phyloP scores from a whole-genome alignment of 1,140 invertebrate species.

The Lordiphosa clarofinis region DNA sequence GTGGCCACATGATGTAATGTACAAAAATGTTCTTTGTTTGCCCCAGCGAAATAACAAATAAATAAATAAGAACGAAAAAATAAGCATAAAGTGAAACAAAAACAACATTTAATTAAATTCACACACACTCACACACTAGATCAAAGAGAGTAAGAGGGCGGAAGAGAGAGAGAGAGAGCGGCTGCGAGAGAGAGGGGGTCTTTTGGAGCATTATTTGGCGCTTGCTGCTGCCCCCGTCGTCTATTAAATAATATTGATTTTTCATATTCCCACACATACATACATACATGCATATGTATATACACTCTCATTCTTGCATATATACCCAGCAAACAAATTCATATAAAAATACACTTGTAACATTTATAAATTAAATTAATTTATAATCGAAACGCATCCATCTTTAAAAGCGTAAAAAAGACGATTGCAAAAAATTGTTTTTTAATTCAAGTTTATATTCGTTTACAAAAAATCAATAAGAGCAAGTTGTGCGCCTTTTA shows the following conservation, averaged over 20 bases:
- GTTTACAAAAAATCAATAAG: too few species aligned
- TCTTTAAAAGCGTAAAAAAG: too few species aligned
- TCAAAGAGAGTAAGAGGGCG: conserved; percentile 8
- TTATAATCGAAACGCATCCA: too few species aligned
- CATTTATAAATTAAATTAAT: too few species aligned
- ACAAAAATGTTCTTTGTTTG: conserved; percentile 70
- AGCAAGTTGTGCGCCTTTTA: too few species aligned
- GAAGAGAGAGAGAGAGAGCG: conserved; percentile 24
- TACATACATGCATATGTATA: conserved; percentile 29
- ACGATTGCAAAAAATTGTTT: too few species aligned
- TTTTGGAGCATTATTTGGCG: conserved; percentile 56
- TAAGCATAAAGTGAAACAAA: conserved; percentile 55
- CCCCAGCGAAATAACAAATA: conserved; percentile 40
- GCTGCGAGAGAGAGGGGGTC: conserved; percentile 13
- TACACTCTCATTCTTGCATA: conserved; percentile 1
- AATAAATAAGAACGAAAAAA: conserved; percentile 58
- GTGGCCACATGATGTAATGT: conserved; percentile 46
- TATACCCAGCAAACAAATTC: not conserved
- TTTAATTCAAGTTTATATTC: too few species aligned
- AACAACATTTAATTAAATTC: conserved; percentile 69
- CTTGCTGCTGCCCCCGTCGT: conserved; percentile 32
- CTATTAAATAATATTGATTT: conserved; percentile 78
- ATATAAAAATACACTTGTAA: conserved; percentile 2
- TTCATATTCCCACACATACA: conserved; percentile 62
- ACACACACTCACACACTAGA: conserved; percentile 5